Evolutionary conservation across 2,113 vertebrate genomes (phyloP), one percentile per base, ranked within the genome.

Genomic region (Syngnathus floridae): DNA sequence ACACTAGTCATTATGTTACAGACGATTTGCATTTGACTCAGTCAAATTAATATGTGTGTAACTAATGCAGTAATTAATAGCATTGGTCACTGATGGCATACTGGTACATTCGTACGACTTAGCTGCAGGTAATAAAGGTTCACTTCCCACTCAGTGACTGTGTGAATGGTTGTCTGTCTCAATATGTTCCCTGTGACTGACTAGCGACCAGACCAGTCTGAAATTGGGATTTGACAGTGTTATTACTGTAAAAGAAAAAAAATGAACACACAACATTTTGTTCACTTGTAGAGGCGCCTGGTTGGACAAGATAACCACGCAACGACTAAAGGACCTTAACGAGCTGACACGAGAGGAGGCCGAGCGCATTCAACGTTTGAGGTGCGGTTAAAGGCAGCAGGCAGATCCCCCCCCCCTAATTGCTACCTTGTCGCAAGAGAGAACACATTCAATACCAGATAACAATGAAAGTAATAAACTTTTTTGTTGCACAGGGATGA

Each of bases 221-320:
- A 52, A 11, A 69, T 26, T 43, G 54, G 48, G 69, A 76, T 78
- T 73, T 52, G n/a, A 22, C 51, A 67, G 21, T 21, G 19, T 74
- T 71, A 71, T 73, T 74, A 66, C 57, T 31, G 26, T 31, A 31
- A 31, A 31, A 63, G 54, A 52, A 52, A 72, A 69, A 76, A 60
- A 21, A 60, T 74, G 66, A 80, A 52, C 38, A 31, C 16, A 9
- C 71, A 62, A 37, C 7, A 31, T 68, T 75, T 62, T 64, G 49
- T 56, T 54, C 62, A n/a, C 46, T 72, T 72, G 55, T 54, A 93
- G 91, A 67, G 70, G 79, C 48, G 87, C 82, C 37, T 91, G 87
- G 88, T 65, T 88, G 75, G 90, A 91, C 11, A 88, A 70, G 64
- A 65, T 82, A 66, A 88, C 78, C 14, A 76, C 61, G 40, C 85